These are phyloP conservation scores for Marronus borbonicus DNA, from an alignment of 2,888 invertebrate genomes.

Conservation along the genomic window DNA sequence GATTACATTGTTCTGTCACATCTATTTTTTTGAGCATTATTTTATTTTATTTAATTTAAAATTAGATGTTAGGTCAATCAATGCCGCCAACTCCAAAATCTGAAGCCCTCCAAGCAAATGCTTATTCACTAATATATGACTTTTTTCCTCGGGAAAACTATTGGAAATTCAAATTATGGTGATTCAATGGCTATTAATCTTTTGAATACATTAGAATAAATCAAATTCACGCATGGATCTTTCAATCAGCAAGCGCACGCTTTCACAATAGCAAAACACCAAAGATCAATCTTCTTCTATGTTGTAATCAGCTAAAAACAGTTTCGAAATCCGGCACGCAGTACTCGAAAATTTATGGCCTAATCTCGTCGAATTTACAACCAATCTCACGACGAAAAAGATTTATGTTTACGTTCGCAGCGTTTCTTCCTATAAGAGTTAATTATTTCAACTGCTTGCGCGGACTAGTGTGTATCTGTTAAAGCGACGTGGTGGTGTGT, in stretches of 20 bases:
- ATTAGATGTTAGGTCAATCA: too few relatives aligned
- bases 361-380: slow-evolving; percentile 39
- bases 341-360: slow-evolving; percentile 21
- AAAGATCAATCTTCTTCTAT: slow-evolving; percentile 25
- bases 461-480: neutral
- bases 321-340: neutral
- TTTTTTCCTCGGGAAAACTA: too few relatives aligned
- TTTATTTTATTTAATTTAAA: too few relatives aligned
- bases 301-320: slow-evolving; percentile 28
- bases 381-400: slow-evolving; percentile 30
- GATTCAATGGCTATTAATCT: too few relatives aligned
- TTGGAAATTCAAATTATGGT: too few relatives aligned
- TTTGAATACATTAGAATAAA: too few relatives aligned
- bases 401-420: slow-evolving; percentile 19
- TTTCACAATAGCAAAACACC: slow-evolving; percentile 5
- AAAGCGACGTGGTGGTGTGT: neutral
- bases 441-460: slow-evolving; percentile 29
- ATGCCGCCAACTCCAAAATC: too few relatives aligned
- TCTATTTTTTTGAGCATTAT: too few relatives aligned
- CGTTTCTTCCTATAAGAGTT: slow-evolving; percentile 32
- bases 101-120: too few relatives aligned
- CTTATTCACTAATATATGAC: too few relatives aligned
- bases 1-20: too few relatives aligned
- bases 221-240: neutral
- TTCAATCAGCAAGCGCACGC: neutral